A percentile compares a stretch with the other conserved stretches of the same genome.
phyloP scores from a whole-genome alignment of 2,113 vertebrate genomes.

The Lampris megalopsis region DNA sequence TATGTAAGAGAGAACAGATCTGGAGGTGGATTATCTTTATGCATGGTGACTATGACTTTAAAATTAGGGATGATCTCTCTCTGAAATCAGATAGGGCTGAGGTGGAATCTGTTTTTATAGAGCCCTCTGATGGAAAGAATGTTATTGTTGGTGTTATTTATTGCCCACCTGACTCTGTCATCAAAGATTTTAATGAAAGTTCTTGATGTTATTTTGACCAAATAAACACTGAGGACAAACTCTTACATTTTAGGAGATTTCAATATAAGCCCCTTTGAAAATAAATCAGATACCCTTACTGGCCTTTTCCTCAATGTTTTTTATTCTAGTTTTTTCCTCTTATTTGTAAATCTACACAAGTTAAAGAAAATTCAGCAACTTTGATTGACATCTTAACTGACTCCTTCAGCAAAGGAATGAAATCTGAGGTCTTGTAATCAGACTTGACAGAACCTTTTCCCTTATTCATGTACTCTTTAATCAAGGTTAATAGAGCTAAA shows the following conservation, averaged over 20 bases:
- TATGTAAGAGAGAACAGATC: neutral
- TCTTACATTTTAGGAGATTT: neutral
- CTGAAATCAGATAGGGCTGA: neutral
- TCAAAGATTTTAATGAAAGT: slow-evolving; percentile 2
- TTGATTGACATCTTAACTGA: neutral
- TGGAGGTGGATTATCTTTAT: slow-evolving; percentile 1
- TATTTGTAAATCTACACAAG: neutral
- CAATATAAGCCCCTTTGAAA: neutral
- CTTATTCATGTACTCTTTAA: neutral
- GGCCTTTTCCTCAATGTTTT: neutral
- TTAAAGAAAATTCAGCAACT: neutral
- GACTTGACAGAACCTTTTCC: neutral
- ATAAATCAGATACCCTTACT: neutral
- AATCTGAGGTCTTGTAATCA: neutral
- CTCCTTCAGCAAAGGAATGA: neutral
- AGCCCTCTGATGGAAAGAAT: neutral
- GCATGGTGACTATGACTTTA: too few relatives aligned
- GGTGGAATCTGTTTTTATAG: neutral
- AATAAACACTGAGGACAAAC: neutral
- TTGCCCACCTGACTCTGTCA: neutral
- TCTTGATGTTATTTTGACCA: neutral
- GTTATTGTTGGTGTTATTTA: neutral
- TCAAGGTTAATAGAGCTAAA: neutral
- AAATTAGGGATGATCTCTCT: neutral
- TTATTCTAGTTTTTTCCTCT: slow-evolving; percentile 1